Conservation (phyloP, 2,797 vertebrate species). For the Mergus octosetaceus region DNA sequence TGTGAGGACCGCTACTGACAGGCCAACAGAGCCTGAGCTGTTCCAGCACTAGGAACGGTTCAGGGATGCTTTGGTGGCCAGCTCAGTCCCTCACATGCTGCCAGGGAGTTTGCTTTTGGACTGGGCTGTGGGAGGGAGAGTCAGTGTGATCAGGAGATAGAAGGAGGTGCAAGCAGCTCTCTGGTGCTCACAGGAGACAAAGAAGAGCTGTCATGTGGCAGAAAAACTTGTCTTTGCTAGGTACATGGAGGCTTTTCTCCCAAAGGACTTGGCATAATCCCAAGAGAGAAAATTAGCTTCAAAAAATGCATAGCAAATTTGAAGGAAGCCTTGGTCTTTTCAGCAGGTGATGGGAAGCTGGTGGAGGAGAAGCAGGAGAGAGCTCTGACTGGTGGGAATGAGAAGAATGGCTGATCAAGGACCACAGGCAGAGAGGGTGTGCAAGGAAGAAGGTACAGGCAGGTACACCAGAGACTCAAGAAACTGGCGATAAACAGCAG, state of each 20-base stretch:
- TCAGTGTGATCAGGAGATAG: not conserved
- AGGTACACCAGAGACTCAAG: not conserved
- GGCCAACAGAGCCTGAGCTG: not conserved
- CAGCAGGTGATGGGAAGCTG: not conserved
- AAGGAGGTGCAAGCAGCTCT: not conserved
- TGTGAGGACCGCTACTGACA: not conserved
- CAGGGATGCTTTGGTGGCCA: rapidly evolving
- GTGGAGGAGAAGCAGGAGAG: not conserved
- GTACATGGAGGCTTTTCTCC: not conserved
- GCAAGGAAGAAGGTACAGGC: not conserved
- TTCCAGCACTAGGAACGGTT: not conserved
- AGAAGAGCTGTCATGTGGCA: not conserved
- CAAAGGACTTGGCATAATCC: not conserved
- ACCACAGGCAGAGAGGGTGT: not conserved
- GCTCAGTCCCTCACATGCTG: rapidly evolving
- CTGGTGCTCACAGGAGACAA: not conserved
- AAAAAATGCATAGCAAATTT: not conserved
- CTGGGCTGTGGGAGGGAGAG: not conserved
- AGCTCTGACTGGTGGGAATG: not conserved
- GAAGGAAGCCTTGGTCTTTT: not conserved
- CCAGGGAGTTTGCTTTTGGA: not conserved
- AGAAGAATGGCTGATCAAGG: not conserved
- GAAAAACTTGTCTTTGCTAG: not conserved
- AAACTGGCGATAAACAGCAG: not conserved
- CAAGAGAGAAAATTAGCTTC: not conserved